Evolutionary conservation across 2,888 invertebrate species (phyloP).

Genomic region (Zygaena filipendulae): DNA sequence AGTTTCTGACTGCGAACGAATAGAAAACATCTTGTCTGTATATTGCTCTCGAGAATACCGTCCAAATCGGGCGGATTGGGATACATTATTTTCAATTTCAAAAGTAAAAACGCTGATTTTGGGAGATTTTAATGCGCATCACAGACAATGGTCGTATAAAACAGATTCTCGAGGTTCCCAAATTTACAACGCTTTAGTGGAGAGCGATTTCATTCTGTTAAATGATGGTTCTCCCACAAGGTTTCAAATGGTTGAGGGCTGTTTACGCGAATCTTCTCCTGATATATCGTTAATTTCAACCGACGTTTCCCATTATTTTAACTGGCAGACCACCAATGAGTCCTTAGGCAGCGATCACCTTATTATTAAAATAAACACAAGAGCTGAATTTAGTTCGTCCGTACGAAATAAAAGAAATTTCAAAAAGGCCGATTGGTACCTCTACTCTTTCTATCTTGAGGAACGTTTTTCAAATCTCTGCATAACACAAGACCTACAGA

Average conservation of each 20-base stretch:
- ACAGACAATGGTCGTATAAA: constrained; percentile 15
- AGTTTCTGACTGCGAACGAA: constrained; percentile 2
- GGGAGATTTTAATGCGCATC: constrained; percentile 18
- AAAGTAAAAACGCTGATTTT: constrained; percentile 8
- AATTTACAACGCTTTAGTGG: constrained; percentile 10
- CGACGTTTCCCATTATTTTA: constrained; percentile 1
- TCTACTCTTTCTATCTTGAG: too few species aligned
- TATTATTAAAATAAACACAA: background rate
- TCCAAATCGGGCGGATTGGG: constrained; percentile 13
- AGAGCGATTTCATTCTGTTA: constrained; percentile 5
- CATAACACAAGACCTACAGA: too few species aligned
- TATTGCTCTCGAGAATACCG: constrained; percentile 5
- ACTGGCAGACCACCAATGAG: too few species aligned
- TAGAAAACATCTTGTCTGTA: constrained; percentile 4
- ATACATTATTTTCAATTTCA: constrained; percentile 7
- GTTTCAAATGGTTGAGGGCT: constrained; percentile 7
- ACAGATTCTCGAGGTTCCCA: constrained; percentile 13
- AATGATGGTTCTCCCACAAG: constrained; percentile 12
- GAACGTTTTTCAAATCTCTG: too few species aligned
- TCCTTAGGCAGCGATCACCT: too few species aligned
- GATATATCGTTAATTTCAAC: constrained; percentile 10
- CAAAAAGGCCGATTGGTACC: constrained; percentile 13
- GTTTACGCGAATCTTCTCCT: constrained; percentile 11
- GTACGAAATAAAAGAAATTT: constrained; percentile 8
- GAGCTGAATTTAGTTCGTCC: too few species aligned